phyloP scores from a whole-genome alignment of 2,113 vertebrate genomes.

The Channa maculata region DNA sequence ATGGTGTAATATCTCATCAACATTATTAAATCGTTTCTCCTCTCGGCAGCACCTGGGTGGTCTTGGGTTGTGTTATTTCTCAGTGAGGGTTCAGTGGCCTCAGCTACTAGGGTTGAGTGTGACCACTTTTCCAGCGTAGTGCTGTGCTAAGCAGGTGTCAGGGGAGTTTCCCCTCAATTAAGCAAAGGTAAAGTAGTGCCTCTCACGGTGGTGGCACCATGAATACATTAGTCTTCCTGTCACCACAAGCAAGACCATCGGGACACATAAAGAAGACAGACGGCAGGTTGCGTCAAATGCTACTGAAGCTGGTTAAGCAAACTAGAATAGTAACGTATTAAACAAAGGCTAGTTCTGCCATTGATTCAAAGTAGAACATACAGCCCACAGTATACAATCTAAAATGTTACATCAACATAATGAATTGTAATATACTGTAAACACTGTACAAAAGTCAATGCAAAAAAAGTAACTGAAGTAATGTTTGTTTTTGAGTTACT shows the following conservation, averaged over 20 bases:
- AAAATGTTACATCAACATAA: slow-evolving; percentile 41
- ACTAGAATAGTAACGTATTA: slow-evolving; percentile 9
- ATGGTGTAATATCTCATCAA: slow-evolving; percentile 72
- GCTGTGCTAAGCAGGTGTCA: slow-evolving; percentile 78
- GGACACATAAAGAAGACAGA: slow-evolving; percentile 55
- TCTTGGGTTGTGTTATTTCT: slow-evolving; percentile 69
- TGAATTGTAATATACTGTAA: slow-evolving; percentile 18
- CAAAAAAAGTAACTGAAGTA: slow-evolving; percentile 10
- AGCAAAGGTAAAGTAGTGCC: slow-evolving; percentile 83
- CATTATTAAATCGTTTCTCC: slow-evolving; percentile 80
- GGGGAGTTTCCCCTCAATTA: slow-evolving; percentile 86
- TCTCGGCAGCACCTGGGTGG: slow-evolving; percentile 68
- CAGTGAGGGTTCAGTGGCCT: slow-evolving; percentile 77
- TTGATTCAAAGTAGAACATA: not conserved
- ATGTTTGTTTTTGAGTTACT: slow-evolving; percentile 27
- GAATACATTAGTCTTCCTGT: slow-evolving; percentile 81
- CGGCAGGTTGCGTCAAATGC: slow-evolving; percentile 50
- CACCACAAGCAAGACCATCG: slow-evolving; percentile 59
- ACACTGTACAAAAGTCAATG: too few relatives aligned
- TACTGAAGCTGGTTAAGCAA: slow-evolving; percentile 34
- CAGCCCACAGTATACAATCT: slow-evolving; percentile 8
- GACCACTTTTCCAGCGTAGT: slow-evolving; percentile 54
- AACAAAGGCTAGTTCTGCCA: slow-evolving; percentile 20
- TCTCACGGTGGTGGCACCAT: slow-evolving; percentile 64
- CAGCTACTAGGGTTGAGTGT: slow-evolving; percentile 60